Evolutionary conservation across 2,797 vertebrate genomes (phyloP), one percentile per base, ranked within the genome.

Genomic region (Pyrocephalus nanus): DNA sequence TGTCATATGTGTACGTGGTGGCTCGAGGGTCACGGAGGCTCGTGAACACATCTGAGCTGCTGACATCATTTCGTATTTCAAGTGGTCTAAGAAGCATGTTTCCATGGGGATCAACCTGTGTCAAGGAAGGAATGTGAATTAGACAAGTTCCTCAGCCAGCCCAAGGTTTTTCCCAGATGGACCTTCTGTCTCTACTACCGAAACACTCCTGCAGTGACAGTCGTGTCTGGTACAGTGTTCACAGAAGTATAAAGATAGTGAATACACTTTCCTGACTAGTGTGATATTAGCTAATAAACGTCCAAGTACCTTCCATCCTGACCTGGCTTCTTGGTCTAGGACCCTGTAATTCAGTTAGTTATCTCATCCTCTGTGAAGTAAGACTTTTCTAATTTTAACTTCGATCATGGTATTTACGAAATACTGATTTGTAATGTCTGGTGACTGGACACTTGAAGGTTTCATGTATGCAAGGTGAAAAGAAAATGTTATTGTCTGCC

Each of bases 11-110:
- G 96, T 98, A 98, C 96, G 97, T 98, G 85, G 98, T 98, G 79
- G 98, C 97, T 91, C 95, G 97, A 17, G 98, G 97, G 83, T 99
- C 98, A 8, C 94, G 98, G 77, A 98, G 95, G 51, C 97, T 96
- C 0, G 96, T 96, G 88, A 99, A 97, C 97, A 98, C 97, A 3
- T 99, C 98, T 4, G 98, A 97, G 89, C 98, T 98, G 15, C 98
- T 97, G 90, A 98, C 96, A 51, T 99, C 98, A 23, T 98, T 98
- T 88, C 97, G 97, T 79, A 97, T 97, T 80, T 98, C 98, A 30
- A 98, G 98, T 50, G 98, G 98, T 72, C 98, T 98, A 67, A 99
- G 98, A 9, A 99, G 98, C 93, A 99, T 98, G 96, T 98, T 99
- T 67, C 98, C 99, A 4, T 98, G 98, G 70, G 98, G 91, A 48